These are phyloP conservation scores for Psittacula derbiana DNA, from an alignment of 2,797 vertebrate species.

Conservation along the genomic window DNA sequence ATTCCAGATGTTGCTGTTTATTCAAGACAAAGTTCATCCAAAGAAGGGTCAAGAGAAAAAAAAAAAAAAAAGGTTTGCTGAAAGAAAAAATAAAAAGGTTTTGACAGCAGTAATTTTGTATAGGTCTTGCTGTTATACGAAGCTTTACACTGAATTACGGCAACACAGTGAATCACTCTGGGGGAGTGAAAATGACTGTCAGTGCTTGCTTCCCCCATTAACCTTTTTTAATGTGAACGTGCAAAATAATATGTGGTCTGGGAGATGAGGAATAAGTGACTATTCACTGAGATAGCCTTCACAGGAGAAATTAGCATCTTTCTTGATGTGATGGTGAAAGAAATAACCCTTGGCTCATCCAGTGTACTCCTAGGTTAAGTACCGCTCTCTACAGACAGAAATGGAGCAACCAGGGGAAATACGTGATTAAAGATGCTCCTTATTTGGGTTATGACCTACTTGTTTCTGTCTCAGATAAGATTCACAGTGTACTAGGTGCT, in stretches of 20 bases:
- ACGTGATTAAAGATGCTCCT: background rate
- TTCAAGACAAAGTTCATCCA: slow-evolving; percentile 50
- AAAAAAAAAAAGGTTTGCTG: background rate
- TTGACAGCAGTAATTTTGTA: background rate
- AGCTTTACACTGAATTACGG: background rate
- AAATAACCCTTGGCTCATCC: background rate
- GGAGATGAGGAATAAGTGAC: background rate
- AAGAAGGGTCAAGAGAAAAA: background rate
- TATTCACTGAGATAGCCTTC: background rate
- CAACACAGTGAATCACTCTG: background rate
- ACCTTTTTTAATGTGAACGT: slow-evolving; percentile 39
- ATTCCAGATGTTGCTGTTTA: slow-evolving; percentile 67
- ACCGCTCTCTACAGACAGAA: background rate
- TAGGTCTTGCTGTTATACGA: background rate
- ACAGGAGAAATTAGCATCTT: background rate
- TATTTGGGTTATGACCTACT: background rate
- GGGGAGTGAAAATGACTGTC: slow-evolving; percentile 27
- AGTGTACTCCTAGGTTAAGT: background rate
- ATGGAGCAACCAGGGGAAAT: background rate
- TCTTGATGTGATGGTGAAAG: background rate
- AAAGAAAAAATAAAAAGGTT: background rate
- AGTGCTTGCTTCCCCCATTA: slow-evolving; percentile 27
- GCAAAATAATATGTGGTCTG: slow-evolving; percentile 34
- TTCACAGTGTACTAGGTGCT: background rate
- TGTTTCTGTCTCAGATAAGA: background rate